Conservation (phyloP, 2,888 invertebrate genomes). For the Choreutis nemorana region DNA sequence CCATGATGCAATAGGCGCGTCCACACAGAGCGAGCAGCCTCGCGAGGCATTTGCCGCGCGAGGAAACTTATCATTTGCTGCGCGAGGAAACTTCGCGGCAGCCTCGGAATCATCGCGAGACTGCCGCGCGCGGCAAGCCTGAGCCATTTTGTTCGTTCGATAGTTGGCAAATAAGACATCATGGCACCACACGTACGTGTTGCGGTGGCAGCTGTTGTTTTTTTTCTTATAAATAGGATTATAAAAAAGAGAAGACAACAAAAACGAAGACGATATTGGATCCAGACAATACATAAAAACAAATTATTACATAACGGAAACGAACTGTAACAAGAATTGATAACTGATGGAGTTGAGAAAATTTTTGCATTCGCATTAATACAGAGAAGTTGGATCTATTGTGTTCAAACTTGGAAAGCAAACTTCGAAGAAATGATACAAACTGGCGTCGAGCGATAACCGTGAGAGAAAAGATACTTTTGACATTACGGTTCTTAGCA, state of each 20-base stretch:
- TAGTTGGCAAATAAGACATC: conserved; percentile 8
- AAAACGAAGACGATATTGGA: conserved; percentile 1
- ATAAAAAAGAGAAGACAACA: conserved; percentile 13
- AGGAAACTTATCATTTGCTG: conserved; percentile 1
- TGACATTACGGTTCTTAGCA: conserved; percentile 5
- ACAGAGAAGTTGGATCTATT: conserved; percentile 7
- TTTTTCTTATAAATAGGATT: conserved; percentile 11
- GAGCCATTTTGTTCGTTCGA: conserved; percentile 11
- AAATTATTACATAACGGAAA: too few species aligned
- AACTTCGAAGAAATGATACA: conserved; percentile 5
- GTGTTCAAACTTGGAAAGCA: conserved; percentile 6
- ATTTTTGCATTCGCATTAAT: conserved; percentile 6
- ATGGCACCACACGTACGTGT: conserved; percentile 13
- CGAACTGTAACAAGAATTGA: conserved; percentile 8
- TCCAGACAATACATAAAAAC: too few species aligned
- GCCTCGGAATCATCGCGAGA: conserved; percentile 1
- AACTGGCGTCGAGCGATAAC: conserved; percentile 3
- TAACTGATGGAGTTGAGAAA: conserved; percentile 8
- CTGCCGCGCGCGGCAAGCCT: conserved; percentile 7
- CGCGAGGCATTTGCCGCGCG: neutral
- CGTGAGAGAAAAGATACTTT: conserved; percentile 2
- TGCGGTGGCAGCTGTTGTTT: conserved; percentile 13
- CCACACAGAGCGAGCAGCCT: neutral
- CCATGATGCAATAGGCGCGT: neutral
- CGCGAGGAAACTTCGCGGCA: neutral